Evolutionary conservation across 2,113 vertebrate genomes (phyloP).

Genomic region (Pandion haliaetus): DNA sequence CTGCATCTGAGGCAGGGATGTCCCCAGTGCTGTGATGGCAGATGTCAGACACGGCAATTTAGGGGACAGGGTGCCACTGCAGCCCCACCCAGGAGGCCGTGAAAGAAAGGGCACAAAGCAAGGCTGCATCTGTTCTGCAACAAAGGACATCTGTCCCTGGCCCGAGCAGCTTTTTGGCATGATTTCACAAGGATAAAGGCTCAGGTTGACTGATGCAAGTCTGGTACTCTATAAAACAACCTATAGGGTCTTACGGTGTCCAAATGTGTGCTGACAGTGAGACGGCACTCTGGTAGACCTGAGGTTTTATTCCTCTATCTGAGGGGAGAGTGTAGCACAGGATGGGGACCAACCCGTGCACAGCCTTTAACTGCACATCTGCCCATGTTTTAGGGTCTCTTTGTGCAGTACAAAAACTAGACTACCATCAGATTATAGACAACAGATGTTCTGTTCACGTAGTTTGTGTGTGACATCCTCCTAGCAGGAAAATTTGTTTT

Average conservation of each 20-base stretch:
- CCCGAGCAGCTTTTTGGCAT: not conserved
- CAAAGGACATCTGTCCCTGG: slow-evolving; percentile 61
- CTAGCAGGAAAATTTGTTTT: not conserved
- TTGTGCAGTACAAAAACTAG: not conserved
- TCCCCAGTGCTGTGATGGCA: not conserved
- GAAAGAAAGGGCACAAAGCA: slow-evolving; percentile 40
- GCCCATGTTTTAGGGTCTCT: not conserved
- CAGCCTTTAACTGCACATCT: slow-evolving; percentile 42
- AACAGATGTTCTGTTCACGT: slow-evolving; percentile 25
- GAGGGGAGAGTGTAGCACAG: not conserved
- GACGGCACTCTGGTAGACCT: accelerated
- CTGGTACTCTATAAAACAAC: slow-evolving; percentile 33
- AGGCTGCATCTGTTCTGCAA: slow-evolving; percentile 16
- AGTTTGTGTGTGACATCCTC: not conserved
- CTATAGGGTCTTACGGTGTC: not conserved
- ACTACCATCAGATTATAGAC: not conserved
- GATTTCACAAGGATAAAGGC: slow-evolving; percentile 49
- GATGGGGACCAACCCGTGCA: not conserved
- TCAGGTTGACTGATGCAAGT: slow-evolving; percentile 31
- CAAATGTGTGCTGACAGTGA: slow-evolving; percentile 12
- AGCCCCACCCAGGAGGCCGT: not conserved
- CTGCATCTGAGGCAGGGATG: not conserved
- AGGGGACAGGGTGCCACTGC: not conserved
- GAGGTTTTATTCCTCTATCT: not conserved
- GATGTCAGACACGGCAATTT: slow-evolving; percentile 22